phyloP scores from a whole-genome alignment of 2,888 invertebrate genomes.

The Eristalinus sepulchralis region DNA sequence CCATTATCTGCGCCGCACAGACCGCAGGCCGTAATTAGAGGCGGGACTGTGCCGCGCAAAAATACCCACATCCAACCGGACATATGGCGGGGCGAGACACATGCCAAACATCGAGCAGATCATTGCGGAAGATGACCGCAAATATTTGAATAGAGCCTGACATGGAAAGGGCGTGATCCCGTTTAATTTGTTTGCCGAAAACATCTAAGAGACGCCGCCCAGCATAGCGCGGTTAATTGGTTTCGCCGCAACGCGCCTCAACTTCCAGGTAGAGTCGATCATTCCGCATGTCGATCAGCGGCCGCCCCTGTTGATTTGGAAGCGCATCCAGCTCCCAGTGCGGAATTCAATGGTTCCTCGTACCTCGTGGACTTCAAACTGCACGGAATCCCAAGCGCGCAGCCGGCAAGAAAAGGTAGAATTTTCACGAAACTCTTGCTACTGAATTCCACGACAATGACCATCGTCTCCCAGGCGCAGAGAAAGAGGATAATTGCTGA shows the following conservation, averaged over 20 bases:
- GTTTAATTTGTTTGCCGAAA: conserved; percentile 67
- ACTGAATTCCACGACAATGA: conserved; percentile 67
- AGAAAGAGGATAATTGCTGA: conserved; percentile 62
- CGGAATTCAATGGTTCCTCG: conserved; percentile 46
- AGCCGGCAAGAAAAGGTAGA: conserved; percentile 46
- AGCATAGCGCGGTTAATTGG: conserved; percentile 49
- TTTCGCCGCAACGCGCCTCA: conserved; percentile 15
- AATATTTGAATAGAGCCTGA: conserved; percentile 54
- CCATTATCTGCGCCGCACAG: conserved; percentile 28
- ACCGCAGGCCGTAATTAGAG: conserved; percentile 24
- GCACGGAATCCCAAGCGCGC: conserved; percentile 64
- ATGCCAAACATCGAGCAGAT: conserved; percentile 14
- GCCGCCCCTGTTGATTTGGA: conserved; percentile 44
- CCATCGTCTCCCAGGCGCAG: conserved; percentile 43
- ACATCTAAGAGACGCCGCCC: conserved; percentile 62
- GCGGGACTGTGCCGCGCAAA: conserved; percentile 5
- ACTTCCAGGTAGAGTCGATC: conserved; percentile 48
- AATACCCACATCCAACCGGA: conserved; percentile 49
- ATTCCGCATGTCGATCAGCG: conserved; percentile 58
- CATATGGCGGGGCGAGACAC: conserved; percentile 16
- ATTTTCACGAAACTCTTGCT: conserved; percentile 68
- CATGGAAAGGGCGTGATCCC: conserved; percentile 64
- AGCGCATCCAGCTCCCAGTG: conserved; percentile 21
- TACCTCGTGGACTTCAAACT: conserved; percentile 53
- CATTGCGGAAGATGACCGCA: conserved; percentile 16